A percentile compares a stretch with the other conserved stretches of the same genome.
phyloP scores from a whole-genome alignment of 2,113 vertebrate species.

The Nothocercus julius region DNA sequence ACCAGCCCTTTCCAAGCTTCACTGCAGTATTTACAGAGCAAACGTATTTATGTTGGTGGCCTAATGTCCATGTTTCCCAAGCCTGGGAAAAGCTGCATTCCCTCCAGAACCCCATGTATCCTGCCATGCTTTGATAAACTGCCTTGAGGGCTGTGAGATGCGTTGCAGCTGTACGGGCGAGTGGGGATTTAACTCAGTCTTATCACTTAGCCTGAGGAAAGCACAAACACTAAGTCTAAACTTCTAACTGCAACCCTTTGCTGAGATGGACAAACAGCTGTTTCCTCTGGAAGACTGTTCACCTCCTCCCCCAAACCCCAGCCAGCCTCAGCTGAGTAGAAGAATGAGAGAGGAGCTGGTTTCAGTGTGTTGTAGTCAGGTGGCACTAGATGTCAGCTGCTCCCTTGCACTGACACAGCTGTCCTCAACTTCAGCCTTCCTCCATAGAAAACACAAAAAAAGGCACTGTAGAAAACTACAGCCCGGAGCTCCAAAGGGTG shows the following conservation, averaged over 20 bases:
- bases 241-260: too few relatives aligned
- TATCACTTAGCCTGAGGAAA: neutral
- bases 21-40: neutral
- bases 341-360: neutral
- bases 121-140: neutral
- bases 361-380: neutral
- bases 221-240: too few relatives aligned
- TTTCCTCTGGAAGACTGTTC: neutral
- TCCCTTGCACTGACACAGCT: neutral
- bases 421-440: neutral
- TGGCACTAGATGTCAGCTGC: neutral
- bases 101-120: neutral
- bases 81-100: neutral
- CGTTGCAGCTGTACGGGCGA: neutral
- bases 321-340: neutral
- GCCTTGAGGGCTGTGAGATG: fast-evolving
- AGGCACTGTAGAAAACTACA: neutral
- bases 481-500: neutral
- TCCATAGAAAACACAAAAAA: neutral
- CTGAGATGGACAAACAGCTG: too few relatives aligned
- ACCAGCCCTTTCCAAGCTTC: neutral
- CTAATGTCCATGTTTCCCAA: neutral
- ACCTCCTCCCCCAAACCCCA: neutral
- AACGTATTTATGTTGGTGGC: neutral
- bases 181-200: neutral